Percentiles rank a stretch among this genome's conserved stretches.
Evolutionary conservation across 2,888 invertebrate genomes (phyloP).

Genomic region (Athripsodes cinereus): DNA sequence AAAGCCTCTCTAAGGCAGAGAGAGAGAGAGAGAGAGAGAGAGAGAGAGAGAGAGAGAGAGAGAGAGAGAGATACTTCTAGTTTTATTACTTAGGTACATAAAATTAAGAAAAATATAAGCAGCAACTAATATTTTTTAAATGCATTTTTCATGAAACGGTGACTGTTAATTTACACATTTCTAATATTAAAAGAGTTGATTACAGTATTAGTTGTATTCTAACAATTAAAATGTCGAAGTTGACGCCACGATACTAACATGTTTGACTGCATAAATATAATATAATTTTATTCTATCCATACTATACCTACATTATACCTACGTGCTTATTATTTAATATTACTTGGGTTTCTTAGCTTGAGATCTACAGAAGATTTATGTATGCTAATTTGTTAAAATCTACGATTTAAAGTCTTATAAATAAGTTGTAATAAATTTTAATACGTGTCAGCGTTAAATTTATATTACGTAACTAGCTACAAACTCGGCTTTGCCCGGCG

Average conservation of each 20-base stretch:
- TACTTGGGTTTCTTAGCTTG: neutral
- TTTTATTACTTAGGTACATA: too few species aligned
- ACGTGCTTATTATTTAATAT: neutral
- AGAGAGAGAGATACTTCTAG: too few species aligned
- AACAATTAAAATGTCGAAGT: neutral
- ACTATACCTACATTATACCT: too few species aligned
- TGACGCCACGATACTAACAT: neutral
- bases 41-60: too few species aligned
- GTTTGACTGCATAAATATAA: neutral
- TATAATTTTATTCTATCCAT: neutral
- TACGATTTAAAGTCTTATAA: neutral
- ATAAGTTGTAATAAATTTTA: constrained; percentile 2
- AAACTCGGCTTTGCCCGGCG: too few species aligned
- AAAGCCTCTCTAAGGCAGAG: too few species aligned
- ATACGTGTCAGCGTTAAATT: neutral
- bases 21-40: too few species aligned
- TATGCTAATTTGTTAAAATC: constrained; percentile 2
- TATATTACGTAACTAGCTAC: too few species aligned
- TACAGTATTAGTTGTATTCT: neutral
- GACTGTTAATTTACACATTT: neutral
- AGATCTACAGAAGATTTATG: neutral
- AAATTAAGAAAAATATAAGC: too few species aligned
- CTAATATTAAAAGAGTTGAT: neutral
- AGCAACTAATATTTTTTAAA: too few species aligned
- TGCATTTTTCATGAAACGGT: too few species aligned